phyloP scores from a whole-genome alignment of 2,797 vertebrate genomes.

The Natrix natrix region DNA sequence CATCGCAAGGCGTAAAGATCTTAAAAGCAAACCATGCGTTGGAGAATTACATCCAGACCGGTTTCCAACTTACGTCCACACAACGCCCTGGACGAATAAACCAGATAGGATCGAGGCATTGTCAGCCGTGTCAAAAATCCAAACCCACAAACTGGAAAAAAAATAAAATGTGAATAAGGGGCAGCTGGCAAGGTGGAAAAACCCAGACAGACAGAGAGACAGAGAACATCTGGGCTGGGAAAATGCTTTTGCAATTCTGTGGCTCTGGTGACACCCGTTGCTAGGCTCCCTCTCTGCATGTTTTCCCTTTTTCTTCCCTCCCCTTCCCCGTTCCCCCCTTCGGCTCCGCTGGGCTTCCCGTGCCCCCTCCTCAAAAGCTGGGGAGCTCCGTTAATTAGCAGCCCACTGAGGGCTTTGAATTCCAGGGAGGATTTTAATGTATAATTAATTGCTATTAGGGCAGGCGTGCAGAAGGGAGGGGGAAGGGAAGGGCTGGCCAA shows the following conservation, averaged over 20 bases:
- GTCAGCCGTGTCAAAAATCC: background rate
- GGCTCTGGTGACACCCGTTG: background rate
- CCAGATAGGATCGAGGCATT: background rate
- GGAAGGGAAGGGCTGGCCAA: background rate
- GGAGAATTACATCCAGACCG: background rate
- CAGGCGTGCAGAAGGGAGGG: background rate
- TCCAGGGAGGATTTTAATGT: conserved; percentile 12
- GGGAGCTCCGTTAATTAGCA: background rate
- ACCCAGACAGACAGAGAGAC: background rate
- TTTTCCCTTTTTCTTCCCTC: background rate
- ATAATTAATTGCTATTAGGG: conserved; percentile 7
- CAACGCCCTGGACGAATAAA: background rate
- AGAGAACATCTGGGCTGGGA: background rate
- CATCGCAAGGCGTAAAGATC: background rate
- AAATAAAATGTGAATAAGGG: background rate
- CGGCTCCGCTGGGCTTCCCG: background rate
- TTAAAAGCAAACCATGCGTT: background rate
- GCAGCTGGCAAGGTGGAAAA: background rate
- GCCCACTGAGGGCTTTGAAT: background rate
- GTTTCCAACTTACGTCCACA: background rate
- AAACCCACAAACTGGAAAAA: background rate
- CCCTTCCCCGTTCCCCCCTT: accelerated
- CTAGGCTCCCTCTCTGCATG: background rate
- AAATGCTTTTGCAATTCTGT: background rate
- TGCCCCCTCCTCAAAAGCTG: background rate